phyloP scores from a whole-genome alignment of 1,140 invertebrate genomes.

The Coboldia fuscipes region DNA sequence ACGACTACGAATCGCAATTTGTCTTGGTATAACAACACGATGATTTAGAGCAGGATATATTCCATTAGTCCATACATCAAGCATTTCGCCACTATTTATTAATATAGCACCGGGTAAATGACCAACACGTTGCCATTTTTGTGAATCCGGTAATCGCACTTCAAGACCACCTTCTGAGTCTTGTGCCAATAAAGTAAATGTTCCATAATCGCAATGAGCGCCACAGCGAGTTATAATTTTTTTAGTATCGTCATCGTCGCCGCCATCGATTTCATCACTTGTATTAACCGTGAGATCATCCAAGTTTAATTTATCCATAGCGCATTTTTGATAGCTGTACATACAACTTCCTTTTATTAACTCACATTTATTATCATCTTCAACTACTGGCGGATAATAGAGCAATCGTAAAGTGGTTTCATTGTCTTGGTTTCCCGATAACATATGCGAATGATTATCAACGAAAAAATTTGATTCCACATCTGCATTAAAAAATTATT shows the following conservation, averaged over 20 bases:
- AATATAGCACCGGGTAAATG: constrained; percentile 58
- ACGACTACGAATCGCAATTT: constrained; percentile 28
- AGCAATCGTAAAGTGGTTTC: constrained; percentile 40
- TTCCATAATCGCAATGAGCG: constrained; percentile 48
- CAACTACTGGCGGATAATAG: constrained; percentile 37
- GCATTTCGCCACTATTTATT: constrained; percentile 53
- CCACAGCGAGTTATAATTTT: constrained; percentile 44
- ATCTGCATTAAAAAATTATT: not conserved
- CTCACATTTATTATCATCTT: constrained; percentile 24
- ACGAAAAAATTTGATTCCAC: constrained; percentile 22
- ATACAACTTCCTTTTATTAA: constrained; percentile 17
- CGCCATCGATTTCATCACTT: too few relatives aligned
- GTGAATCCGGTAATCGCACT: constrained; percentile 35
- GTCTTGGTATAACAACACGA: constrained; percentile 45
- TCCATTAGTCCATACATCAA: constrained; percentile 53
- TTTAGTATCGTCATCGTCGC: too few relatives aligned
- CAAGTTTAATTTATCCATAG: constrained; percentile 18
- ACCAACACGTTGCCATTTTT: constrained; percentile 49
- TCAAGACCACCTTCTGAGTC: constrained; percentile 36
- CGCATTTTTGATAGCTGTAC: constrained; percentile 20
- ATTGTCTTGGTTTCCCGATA: constrained; percentile 32
- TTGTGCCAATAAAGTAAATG: constrained; percentile 50
- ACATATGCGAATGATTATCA: constrained; percentile 36
- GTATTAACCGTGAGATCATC: constrained; percentile 2
- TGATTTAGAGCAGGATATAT: constrained; percentile 46